These are phyloP conservation scores for Phrynosoma blainvillii DNA, from an alignment of 2,113 vertebrate species.

Conservation along the genomic window DNA sequence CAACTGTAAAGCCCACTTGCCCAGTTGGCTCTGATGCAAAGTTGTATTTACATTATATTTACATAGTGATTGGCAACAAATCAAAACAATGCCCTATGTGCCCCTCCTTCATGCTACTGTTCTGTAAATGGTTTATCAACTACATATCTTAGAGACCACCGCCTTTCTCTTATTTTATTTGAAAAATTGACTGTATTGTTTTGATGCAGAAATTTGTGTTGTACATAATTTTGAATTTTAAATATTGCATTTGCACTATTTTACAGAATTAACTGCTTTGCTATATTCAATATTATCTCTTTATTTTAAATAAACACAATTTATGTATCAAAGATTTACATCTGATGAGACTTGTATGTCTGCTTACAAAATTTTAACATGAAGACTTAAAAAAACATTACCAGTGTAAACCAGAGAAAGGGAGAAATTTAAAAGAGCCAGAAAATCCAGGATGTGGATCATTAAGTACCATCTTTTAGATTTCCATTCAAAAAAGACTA, in stretches of 20 bases:
- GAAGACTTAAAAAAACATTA: not conserved
- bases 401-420: not conserved
- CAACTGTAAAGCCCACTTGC: slow-evolving; percentile 47
- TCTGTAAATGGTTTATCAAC: not conserved
- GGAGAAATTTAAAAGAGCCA: not conserved
- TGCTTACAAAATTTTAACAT: not conserved
- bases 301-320: too few relatives aligned
- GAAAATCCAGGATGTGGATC: not conserved
- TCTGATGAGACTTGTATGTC: not conserved
- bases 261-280: too few relatives aligned
- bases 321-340: too few relatives aligned
- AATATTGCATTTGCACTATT: too few relatives aligned
- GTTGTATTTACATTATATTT: slow-evolving; percentile 14
- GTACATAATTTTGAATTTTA: too few relatives aligned
- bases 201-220: not conserved
- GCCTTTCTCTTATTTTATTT: not conserved
- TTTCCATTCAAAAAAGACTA: too few relatives aligned
- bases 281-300: too few relatives aligned
- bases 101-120: not conserved
- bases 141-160: not conserved
- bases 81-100: slow-evolving; percentile 2
- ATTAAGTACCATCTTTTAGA: not conserved
- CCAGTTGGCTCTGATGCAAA: slow-evolving; percentile 33
- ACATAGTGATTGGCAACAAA: slow-evolving; percentile 14
- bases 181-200: not conserved